A percentile compares a stretch with the other conserved stretches of the same genome.
phyloP scores from a whole-genome alignment of 35 echinoderm and acorn worm species.

The Apostichopus californicus region DNA sequence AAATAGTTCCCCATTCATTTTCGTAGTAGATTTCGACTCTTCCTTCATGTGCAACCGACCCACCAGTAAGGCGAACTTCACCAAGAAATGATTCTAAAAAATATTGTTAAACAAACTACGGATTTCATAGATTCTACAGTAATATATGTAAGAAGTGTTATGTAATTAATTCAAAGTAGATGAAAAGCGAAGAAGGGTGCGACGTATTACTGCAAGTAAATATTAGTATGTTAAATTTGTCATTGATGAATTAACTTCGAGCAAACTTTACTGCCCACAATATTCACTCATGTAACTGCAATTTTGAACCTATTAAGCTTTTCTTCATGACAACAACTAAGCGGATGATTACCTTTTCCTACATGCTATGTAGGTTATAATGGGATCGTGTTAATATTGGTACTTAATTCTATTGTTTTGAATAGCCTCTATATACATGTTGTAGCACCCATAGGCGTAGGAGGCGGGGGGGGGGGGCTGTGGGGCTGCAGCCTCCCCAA shows the following conservation, averaged over 20 bases:
- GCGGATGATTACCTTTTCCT: no score
- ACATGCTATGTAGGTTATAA: no score
- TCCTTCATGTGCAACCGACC: background rate
- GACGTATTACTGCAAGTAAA: background rate
- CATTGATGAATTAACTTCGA: background rate
- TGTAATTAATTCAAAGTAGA: background rate
- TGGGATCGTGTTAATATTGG: no score
- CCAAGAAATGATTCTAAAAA: background rate
- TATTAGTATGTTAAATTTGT: background rate
- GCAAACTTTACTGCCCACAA: background rate
- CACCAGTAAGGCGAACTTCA: constrained; percentile 13
- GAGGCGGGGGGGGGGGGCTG: no score
- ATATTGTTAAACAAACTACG: background rate
- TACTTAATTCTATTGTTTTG: no score
- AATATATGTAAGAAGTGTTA: background rate
- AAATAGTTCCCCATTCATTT: constrained; percentile 36
- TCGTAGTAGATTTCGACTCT: constrained; percentile 26
- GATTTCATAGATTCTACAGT: background rate
- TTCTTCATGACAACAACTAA: no score
- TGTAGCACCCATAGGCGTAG: no score
- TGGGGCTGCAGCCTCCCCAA: no score
- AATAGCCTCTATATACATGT: no score
- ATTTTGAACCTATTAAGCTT: no score
- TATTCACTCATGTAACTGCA: background rate
- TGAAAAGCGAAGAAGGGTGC: background rate